Evolutionary conservation across 2,888 invertebrate species (phyloP).

Genomic region (Endotricha flammealis): DNA sequence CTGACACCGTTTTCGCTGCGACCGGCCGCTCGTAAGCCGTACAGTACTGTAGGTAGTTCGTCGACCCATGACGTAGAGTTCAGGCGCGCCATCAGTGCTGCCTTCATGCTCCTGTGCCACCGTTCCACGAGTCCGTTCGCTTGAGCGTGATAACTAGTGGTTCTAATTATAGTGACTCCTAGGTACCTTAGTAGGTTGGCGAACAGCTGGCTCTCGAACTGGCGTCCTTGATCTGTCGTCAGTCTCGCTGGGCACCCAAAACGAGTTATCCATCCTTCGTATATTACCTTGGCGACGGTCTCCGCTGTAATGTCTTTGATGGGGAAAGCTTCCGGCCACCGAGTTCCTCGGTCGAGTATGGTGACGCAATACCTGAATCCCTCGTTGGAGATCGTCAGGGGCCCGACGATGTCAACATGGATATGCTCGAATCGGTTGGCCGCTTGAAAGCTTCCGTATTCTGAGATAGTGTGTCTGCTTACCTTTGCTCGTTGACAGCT

Average conservation of each 20-base stretch:
- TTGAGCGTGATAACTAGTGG: slow-evolving; percentile 11
- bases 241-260: not conserved
- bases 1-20: slow-evolving; percentile 20
- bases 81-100: slow-evolving; percentile 11
- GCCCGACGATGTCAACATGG: no score
- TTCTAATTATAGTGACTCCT: not conserved
- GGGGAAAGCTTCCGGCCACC: no score
- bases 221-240: not conserved
- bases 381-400: no score
- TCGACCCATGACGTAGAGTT: not conserved
- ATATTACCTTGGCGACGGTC: no score
- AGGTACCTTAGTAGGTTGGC: not conserved
- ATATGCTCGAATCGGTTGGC: no score
- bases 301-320: no score
- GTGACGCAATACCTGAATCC: no score
- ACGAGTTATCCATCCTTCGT: no score
- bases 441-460: no score
- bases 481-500: no score
- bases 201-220: not conserved
- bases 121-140: slow-evolving; percentile 17
- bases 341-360: no score
- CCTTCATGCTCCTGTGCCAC: slow-evolving; percentile 14
- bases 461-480: no score
- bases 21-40: slow-evolving; percentile 27
- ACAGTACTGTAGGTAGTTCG: slow-evolving; percentile 17